phyloP scores from a whole-genome alignment of 2,797 vertebrate species.

The Sylvilagus floridanus region DNA sequence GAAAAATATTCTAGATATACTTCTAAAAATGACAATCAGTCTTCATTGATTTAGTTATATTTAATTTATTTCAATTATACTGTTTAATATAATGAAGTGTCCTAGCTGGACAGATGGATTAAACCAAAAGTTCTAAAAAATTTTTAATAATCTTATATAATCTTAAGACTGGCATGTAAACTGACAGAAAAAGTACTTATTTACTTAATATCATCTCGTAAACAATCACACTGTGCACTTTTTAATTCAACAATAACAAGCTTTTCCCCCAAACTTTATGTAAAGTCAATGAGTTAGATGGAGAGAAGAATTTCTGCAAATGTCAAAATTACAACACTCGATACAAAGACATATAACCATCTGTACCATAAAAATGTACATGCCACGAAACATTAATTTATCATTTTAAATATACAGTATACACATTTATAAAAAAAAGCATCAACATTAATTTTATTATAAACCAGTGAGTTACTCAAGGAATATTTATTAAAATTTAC shows the following conservation, averaged over 20 bases:
- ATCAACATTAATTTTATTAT: conserved; percentile 70
- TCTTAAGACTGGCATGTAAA: conserved; percentile 44
- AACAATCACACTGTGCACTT: conserved; percentile 77
- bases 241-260: conserved; percentile 69
- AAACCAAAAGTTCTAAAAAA: conserved; percentile 58
- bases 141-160: conserved; percentile 26
- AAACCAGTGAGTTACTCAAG: conserved; percentile 76
- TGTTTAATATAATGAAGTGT: conserved; percentile 35
- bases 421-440: conserved; percentile 74
- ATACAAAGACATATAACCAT: conserved; percentile 73
- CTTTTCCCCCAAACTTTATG: conserved; percentile 59
- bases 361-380: conserved; percentile 81
- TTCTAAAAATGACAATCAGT: conserved; percentile 56
- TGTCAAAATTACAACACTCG: conserved; percentile 59
- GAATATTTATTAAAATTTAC: conserved; percentile 81
- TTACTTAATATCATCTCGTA: conserved; percentile 72
- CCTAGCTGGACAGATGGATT: background rate
- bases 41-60: conserved; percentile 14
- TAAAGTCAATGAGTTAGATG: conserved; percentile 72
- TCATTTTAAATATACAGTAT: conserved; percentile 80
- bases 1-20: conserved; percentile 27
- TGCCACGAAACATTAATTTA: conserved; percentile 73
- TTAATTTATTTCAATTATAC: conserved; percentile 49
- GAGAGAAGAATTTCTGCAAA: conserved; percentile 49
- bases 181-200: conserved; percentile 72